Evolutionary conservation across 2,113 vertebrate species (phyloP), one percentile per base, ranked within the genome.

Genomic region (Colistium nudipinnis): DNA sequence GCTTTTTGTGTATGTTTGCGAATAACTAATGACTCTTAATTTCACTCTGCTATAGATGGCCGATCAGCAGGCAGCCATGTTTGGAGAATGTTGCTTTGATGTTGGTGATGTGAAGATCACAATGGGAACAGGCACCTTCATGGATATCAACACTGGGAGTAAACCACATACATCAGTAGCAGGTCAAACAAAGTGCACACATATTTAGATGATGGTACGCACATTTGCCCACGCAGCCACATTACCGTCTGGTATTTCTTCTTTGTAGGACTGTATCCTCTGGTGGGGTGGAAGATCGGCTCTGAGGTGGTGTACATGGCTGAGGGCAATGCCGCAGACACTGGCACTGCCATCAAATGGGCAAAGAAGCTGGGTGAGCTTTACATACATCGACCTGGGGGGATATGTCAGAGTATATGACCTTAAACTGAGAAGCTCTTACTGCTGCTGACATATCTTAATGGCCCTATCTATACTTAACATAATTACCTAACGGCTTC

Each of bases 11-110:
- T 51, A 24, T 47, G 67, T 43, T 20, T 9, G 31, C 2, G 22
- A 19, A 7, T 49, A 52, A 47, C 0, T 1, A 61, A 39, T 51
- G 8, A 6, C 20, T 24, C 28, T 61, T 33, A 39, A n/a, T 59
- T 11, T 54, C 17, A 22, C 25, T 33, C 7, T 72, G 25, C 39
- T 19, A 16, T 79, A 99, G 98, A 95, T 97, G 13, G 98, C 96
- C 0, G 98, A 99, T 85, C 98, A 99, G 83, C 98, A 99, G 87
- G 93, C 97, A 7, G 98, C 96, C 44, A 96, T 98, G 96, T 99
- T 98, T 87, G 98, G 98, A 53, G 94, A 99, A 63, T 99, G 98
- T 88, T 98, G 97, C 86, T 99, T 98, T 85, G 91, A 95, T 7
- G 76, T 78, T 0, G 98, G 98, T 44, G 95, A 98, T 31, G 92